phyloP scores from a whole-genome alignment of 2,113 vertebrate genomes.

The Muntiacus muntjak region DNA sequence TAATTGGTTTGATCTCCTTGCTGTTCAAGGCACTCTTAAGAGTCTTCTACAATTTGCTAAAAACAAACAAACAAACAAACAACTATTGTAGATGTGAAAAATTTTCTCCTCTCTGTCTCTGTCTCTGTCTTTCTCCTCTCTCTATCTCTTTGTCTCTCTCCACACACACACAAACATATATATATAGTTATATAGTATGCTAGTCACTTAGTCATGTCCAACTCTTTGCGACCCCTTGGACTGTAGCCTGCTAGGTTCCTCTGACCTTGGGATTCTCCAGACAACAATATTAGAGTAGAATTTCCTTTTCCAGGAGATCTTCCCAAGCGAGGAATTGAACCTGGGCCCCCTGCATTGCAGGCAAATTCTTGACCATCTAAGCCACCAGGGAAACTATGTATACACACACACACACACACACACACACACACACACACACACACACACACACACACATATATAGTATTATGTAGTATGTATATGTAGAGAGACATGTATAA shows the following conservation, averaged over 20 bases:
- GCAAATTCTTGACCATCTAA: background rate
- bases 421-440: accelerated
- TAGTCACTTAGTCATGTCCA: background rate
- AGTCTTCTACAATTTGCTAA: background rate
- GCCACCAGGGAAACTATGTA: background rate
- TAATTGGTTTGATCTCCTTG: background rate
- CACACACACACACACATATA: background rate
- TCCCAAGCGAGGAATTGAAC: background rate
- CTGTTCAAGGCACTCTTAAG: background rate
- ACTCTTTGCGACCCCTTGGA: background rate
- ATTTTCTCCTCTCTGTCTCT: background rate
- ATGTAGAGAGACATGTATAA: background rate
- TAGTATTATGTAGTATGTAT: background rate
- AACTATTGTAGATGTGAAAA: background rate
- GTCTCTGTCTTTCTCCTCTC: background rate
- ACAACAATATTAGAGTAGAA: background rate
- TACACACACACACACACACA: no score
- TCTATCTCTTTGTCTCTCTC: background rate
- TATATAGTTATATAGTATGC: background rate
- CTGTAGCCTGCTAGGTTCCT: background rate
- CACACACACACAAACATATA: background rate
- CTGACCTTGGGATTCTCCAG: background rate
- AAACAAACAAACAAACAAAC: background rate
- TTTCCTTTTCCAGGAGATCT: background rate
- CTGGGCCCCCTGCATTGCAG: background rate